Evolutionary conservation across 2,113 vertebrate species (phyloP), one percentile per base, ranked within the genome.

Genomic region (Ictalurus punctatus): DNA sequence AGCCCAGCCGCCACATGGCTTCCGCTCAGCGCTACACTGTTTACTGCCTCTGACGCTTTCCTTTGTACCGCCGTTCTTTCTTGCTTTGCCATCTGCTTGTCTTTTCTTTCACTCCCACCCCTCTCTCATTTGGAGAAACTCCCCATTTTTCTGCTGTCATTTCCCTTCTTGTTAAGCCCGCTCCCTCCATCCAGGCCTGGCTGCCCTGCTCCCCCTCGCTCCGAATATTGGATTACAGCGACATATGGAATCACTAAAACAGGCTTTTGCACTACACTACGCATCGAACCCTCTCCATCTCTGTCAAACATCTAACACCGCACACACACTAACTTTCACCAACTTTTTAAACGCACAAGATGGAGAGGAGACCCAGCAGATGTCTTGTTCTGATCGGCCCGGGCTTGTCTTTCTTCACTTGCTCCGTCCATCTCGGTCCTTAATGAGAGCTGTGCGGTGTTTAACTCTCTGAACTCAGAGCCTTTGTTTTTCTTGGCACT

Each of bases 211-310:
- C 10, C 6, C 23, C 40, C 54, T 19, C 17, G 0, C 44, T 30
- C 16, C 30, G 6, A 87, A 86, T 90, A 87, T 90, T 89, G 61
- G 69, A 86, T 91, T 91, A 85, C 91, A 90, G 67, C 40, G 81
- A 87, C 91, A 91, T 90, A 91, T 91, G 91, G 91, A 90, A 89
- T 79, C 85, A 83, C 91, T 90, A 83, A 91, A 69, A 67, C 8
- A 79, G 69, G 73, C 40, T 73, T 88, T 27, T 52, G 59, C 27
- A 79, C 84, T 84, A 80, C 84, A 89, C 82, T 30, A 34, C 30
- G 23, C 80, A 84, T 13, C 34, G 69, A 65, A 78, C 52, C 25
- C 82, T 48, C 52, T 69, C 73, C 59, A 54, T 67, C 54, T 69
- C 59, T 56, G 6, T 8, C 16, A 71, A 48, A 48, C 76, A 48